These are phyloP conservation scores for Drosophila setifemur DNA, from an alignment of 1,140 invertebrate species.

Conservation along the genomic window DNA sequence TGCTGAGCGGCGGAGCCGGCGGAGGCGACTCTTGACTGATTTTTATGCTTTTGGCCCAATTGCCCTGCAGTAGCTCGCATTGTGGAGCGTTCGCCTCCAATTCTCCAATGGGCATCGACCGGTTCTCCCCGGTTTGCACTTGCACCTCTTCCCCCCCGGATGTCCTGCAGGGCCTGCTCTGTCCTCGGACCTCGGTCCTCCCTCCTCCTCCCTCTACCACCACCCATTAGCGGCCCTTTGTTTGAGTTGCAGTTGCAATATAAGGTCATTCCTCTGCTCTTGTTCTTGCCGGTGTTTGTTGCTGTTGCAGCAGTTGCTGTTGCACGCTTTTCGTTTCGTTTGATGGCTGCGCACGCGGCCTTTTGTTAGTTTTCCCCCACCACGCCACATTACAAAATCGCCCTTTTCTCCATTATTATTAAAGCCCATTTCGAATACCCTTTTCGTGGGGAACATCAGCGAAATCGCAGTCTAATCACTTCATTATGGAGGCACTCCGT, in stretches of 20 bases:
- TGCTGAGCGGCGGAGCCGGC: constrained; percentile 48
- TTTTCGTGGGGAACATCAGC: constrained; percentile 19
- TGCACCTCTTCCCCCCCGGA: background rate
- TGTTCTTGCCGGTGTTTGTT: constrained; percentile 40
- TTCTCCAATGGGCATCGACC: constrained; percentile 42
- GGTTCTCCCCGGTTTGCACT: constrained; percentile 56
- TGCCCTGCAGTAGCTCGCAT: constrained; percentile 63
- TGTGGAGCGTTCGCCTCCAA: background rate
- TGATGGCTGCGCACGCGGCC: constrained; percentile 72
- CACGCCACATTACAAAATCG: too few species aligned
- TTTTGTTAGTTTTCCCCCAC: constrained; percentile 73
- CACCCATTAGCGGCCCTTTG: constrained; percentile 73
- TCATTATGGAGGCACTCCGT: constrained; percentile 17
- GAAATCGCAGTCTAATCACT: constrained; percentile 39
- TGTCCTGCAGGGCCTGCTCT: background rate
- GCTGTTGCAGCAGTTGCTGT: constrained; percentile 43
- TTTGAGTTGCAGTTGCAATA: constrained; percentile 79
- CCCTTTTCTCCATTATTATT: constrained; percentile 34
- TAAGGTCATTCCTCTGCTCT: constrained; percentile 79
- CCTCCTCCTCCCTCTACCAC: constrained; percentile 13
- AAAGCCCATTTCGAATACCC: constrained; percentile 34
- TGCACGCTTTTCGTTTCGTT: constrained; percentile 79
- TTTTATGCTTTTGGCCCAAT: constrained; percentile 81
- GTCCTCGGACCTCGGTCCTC: too few species aligned
- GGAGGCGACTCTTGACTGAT: constrained; percentile 76